Conservation (phyloP, 2,888 invertebrate genomes). For the Keiferia lycopersicella region DNA sequence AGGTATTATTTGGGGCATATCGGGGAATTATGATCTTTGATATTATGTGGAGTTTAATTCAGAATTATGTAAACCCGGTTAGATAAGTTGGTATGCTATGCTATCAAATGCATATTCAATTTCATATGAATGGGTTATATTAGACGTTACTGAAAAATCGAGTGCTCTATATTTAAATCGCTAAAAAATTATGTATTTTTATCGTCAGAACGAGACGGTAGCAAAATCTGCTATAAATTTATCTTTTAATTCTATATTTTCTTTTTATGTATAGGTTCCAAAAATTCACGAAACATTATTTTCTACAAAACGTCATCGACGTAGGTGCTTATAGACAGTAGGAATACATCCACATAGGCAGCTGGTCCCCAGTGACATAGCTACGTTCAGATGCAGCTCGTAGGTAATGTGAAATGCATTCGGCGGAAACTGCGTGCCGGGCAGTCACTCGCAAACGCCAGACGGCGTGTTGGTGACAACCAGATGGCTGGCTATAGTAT, state of each 20-base stretch:
- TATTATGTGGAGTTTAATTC: neutral
- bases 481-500: neutral
- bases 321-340: neutral
- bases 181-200: too few relatives aligned
- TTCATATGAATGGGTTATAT: too few relatives aligned
- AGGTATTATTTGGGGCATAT: neutral
- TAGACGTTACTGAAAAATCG: too few relatives aligned
- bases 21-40: neutral
- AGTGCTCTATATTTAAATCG: too few relatives aligned
- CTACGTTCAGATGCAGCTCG: neutral
- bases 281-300: too few relatives aligned
- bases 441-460: conserved; percentile 14
- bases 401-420: conserved; percentile 1
- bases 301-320: too few relatives aligned
- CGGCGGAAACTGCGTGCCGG: conserved; percentile 9
- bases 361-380: neutral
- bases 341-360: neutral
- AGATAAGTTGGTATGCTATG: too few relatives aligned
- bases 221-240: too few relatives aligned
- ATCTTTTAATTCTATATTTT: too few relatives aligned
- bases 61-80: neutral
- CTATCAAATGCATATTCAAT: too few relatives aligned
- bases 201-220: too few relatives aligned
- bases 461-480: conserved; percentile 9
- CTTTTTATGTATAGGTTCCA: too few relatives aligned